phyloP scores from a whole-genome alignment of 1,140 invertebrate genomes.

The Alviniconcha marisindica region DNA sequence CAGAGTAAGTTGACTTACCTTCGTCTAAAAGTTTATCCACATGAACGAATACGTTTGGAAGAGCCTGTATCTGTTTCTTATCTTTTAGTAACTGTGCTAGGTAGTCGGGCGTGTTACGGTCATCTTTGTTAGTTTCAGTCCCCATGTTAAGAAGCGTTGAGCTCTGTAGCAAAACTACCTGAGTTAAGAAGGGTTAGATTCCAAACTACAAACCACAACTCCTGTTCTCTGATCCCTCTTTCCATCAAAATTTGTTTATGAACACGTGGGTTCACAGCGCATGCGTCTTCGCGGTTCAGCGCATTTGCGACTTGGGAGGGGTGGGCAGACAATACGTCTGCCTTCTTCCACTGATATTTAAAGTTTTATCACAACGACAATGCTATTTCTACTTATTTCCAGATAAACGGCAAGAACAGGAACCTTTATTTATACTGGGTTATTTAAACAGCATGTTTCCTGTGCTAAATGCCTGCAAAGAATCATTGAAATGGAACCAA shows the following conservation, averaged over 20 bases:
- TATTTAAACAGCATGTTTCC: not conserved
- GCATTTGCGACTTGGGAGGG: constrained; percentile 48
- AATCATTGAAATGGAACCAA: constrained; percentile 16
- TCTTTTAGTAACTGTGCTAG: constrained; percentile 99
- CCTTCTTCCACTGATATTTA: too few species aligned
- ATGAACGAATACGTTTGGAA: constrained; percentile 99
- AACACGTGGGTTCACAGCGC: constrained; percentile 73
- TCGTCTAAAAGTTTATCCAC: constrained; percentile 99
- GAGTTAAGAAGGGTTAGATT: constrained; percentile 70
- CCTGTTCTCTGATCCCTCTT: constrained; percentile 61
- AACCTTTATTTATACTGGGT: not conserved
- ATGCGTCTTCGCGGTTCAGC: constrained; percentile 63
- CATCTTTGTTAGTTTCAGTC: constrained; percentile 75
- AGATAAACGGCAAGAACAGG: not conserved
- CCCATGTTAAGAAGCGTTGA: constrained; percentile 72
- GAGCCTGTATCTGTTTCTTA: constrained; percentile 99
- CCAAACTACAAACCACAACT: constrained; percentile 70
- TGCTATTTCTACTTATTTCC: too few species aligned
- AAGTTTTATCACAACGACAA: too few species aligned
- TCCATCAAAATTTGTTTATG: constrained; percentile 72
- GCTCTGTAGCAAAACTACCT: constrained; percentile 64
- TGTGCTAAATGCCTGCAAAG: not conserved
- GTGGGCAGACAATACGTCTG: too few species aligned
- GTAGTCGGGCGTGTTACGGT: constrained; percentile 88
- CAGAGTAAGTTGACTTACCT: constrained; percentile 84